phyloP scores from a whole-genome alignment of 2,797 vertebrate genomes.

The Hipposideros larvatus region DNA sequence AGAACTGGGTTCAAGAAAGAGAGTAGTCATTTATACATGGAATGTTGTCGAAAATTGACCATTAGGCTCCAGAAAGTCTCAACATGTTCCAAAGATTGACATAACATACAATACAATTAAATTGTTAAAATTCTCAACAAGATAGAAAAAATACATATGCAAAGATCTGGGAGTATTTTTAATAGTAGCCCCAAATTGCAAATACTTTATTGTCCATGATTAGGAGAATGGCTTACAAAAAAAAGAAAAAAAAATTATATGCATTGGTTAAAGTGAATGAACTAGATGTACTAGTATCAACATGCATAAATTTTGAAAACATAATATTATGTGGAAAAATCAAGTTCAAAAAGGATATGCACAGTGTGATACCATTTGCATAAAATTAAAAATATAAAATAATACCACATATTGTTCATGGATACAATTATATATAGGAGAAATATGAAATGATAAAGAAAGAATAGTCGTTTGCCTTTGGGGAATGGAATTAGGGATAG shows the following conservation, averaged over 20 bases:
- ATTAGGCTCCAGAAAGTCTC: not conserved
- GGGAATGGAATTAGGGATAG: not conserved
- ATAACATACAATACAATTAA: not conserved
- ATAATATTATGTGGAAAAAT: not conserved
- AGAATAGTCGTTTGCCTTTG: not conserved
- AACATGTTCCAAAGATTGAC: not conserved
- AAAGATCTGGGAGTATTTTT: not conserved
- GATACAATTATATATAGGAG: not conserved
- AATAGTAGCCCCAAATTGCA: not conserved
- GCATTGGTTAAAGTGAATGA: not conserved
- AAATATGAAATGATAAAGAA: slow-evolving; percentile 22
- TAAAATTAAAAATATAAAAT: slow-evolving; percentile 49
- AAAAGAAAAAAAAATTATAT: not conserved
- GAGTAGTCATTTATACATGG: not conserved
- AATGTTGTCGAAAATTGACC: not conserved
- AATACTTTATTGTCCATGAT: not conserved
- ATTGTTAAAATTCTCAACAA: not conserved
- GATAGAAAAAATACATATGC: not conserved
- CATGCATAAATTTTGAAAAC: not conserved
- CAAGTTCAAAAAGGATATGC: not conserved
- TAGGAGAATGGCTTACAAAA: not conserved
- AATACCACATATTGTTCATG: not conserved
- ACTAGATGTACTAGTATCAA: not conserved
- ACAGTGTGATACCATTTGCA: not conserved
- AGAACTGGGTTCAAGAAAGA: not conserved